phyloP scores from a whole-genome alignment of 2,113 vertebrate genomes.

The Pelodiscus sinensis region DNA sequence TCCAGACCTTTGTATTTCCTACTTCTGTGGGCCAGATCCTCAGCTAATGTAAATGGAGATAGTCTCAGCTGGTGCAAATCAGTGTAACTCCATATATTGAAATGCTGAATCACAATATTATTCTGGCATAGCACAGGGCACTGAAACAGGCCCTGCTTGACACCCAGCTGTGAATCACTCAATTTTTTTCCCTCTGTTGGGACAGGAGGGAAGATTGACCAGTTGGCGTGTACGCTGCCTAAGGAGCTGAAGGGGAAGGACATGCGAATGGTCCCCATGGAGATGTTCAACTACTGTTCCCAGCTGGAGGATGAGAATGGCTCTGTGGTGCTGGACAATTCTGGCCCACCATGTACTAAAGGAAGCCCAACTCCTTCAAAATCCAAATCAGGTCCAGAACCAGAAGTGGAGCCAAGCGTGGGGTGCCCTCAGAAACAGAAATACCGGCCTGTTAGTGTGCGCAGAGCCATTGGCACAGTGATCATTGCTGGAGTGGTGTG shows the following conservation, averaged over 20 bases:
- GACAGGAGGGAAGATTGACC: constrained; percentile 93
- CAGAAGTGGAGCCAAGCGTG: constrained; percentile 77
- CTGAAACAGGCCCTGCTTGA: background rate
- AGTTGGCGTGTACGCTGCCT: constrained; percentile 94
- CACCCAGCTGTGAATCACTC: constrained; percentile 7
- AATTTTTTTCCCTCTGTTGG: constrained; percentile 7
- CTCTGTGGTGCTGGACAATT: constrained; percentile 78
- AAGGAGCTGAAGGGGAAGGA: constrained; percentile 97
- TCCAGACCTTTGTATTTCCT: background rate
- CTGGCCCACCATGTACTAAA: constrained; percentile 87
- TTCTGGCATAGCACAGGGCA: background rate
- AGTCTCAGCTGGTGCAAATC: too few species aligned
- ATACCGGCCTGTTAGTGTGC: constrained; percentile 91
- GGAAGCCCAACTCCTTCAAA: constrained; percentile 75
- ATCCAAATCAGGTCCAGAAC: constrained; percentile 73
- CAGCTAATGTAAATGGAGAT: background rate
- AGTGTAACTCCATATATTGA: background rate
- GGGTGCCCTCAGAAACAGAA: constrained; percentile 86
- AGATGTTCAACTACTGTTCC: constrained; percentile 99
- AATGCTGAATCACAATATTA: background rate
- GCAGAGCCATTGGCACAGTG: constrained; percentile 95
- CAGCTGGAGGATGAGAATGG: constrained; percentile 93
- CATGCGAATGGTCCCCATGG: constrained; percentile 93
- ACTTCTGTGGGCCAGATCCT: background rate
- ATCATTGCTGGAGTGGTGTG: constrained; percentile 97